These are phyloP conservation scores for Eonycteris spelaea DNA, from an alignment of 2,113 vertebrate species.

Conservation along the genomic window DNA sequence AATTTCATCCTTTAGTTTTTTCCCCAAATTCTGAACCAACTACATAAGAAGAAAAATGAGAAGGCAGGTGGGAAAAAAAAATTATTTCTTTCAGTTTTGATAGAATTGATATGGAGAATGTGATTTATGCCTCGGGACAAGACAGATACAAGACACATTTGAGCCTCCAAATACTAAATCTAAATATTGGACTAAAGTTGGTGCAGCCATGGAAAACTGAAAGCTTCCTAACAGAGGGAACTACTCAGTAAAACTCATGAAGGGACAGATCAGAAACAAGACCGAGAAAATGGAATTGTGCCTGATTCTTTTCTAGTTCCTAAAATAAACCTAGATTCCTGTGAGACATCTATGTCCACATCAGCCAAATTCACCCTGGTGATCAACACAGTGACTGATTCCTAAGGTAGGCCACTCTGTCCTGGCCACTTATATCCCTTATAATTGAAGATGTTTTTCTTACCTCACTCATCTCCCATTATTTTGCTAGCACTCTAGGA, in stretches of 20 bases:
- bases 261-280: not conserved
- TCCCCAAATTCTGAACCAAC: not conserved
- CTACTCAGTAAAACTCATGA: not conserved
- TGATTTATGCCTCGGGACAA: not conserved
- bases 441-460: not conserved
- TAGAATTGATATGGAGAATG: not conserved
- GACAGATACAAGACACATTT: not conserved
- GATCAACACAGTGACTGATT: not conserved
- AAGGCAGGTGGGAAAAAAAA: not conserved
- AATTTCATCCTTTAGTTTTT: not conserved
- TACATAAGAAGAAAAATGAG: not conserved
- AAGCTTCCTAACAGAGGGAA: not conserved
- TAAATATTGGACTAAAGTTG: not conserved
- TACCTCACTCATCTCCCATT: not conserved
- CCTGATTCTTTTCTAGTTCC: not conserved
- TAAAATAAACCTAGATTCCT: not conserved
- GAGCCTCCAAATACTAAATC: not conserved
- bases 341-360: not conserved
- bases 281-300: not conserved
- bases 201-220: not conserved
- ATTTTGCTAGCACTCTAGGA: not conserved
- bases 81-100: not conserved
- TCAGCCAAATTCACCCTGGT: not conserved
- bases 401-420: not conserved
- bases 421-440: not conserved